Conservation (phyloP, 2,113 vertebrate genomes). For the Ursus arctos region DNA sequence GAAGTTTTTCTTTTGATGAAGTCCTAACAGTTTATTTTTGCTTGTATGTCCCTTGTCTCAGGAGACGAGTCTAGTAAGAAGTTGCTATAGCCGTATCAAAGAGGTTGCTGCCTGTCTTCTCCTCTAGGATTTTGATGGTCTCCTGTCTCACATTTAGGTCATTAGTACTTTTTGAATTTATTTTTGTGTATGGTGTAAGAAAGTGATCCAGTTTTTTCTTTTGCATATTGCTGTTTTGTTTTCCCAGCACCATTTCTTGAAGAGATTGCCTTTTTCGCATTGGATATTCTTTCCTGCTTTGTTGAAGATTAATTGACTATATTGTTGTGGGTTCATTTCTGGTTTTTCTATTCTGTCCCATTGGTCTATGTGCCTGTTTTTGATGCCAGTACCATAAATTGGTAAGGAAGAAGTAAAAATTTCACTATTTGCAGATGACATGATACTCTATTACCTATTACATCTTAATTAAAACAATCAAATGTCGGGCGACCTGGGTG, state of each 20-base stretch:
- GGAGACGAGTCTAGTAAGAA: background rate
- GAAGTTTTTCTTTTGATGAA: background rate
- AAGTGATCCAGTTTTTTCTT: background rate
- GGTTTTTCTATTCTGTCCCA: background rate
- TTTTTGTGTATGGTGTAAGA: background rate
- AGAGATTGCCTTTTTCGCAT: background rate
- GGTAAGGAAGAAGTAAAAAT: background rate
- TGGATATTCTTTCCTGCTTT: background rate
- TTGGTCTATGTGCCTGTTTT: background rate
- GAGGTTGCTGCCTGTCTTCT: background rate
- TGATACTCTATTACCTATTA: background rate
- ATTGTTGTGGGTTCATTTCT: background rate
- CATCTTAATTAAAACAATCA: slow-evolving; percentile 29
- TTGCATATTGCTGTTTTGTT: background rate
- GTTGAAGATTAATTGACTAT: background rate
- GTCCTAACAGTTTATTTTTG: background rate
- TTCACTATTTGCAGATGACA: background rate
- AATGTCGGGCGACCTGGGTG: too few relatives aligned
- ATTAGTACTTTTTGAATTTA: background rate
- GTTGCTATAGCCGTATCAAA: background rate
- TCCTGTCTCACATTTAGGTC: background rate
- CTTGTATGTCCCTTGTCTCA: background rate
- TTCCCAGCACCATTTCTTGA: background rate
- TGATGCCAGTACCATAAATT: background rate
- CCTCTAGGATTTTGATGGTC: background rate